Evolutionary conservation across 2,797 vertebrate genomes (phyloP).

Genomic region (Ambastaia sidthimunki): DNA sequence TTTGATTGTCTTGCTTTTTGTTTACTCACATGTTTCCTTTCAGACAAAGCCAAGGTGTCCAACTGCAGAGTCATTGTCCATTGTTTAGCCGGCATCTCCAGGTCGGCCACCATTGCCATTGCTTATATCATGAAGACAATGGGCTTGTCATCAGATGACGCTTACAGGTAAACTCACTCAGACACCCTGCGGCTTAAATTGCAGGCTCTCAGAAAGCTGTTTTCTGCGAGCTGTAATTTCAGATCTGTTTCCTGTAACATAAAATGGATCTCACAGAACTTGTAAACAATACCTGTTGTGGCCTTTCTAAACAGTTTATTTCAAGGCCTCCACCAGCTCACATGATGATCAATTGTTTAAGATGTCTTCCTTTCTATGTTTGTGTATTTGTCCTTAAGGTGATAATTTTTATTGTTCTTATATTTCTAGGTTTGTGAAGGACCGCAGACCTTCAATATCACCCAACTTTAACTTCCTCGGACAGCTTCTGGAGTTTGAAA

Average conservation of each 20-base stretch:
- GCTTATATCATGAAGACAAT: slow-evolving; percentile 99
- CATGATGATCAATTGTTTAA: slow-evolving; percentile 28
- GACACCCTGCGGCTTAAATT: slow-evolving; percentile 53
- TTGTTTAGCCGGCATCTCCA: slow-evolving; percentile 96
- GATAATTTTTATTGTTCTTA: slow-evolving; percentile 7
- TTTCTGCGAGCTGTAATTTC: slow-evolving; percentile 45
- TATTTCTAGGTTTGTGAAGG: slow-evolving; percentile 91
- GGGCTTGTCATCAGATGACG: slow-evolving; percentile 94
- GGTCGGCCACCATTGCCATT: slow-evolving; percentile 96
- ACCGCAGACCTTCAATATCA: slow-evolving; percentile 94
- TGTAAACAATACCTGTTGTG: slow-evolving; percentile 37
- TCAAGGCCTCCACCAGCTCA: slow-evolving; percentile 18
- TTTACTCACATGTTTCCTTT: slow-evolving; percentile 34
- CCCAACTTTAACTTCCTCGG: slow-evolving; percentile 99
- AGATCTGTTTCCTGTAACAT: slow-evolving; percentile 40
- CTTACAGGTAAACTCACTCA: slow-evolving; percentile 58
- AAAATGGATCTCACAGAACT: slow-evolving; percentile 46
- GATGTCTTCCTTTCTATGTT: slow-evolving; percentile 1
- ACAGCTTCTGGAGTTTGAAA: slow-evolving; percentile 97
- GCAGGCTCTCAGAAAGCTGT: slow-evolving; percentile 48
- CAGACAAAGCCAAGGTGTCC: slow-evolving; percentile 97
- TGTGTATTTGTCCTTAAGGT: slow-evolving; percentile 23
- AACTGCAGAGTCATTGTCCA: slow-evolving; percentile 98
- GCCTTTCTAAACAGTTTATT: slow-evolving; percentile 14
- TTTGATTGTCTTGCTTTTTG: slow-evolving; percentile 48